A percentile compares a stretch with the other conserved stretches of the same genome.
phyloP scores from a whole-genome alignment of 2,888 invertebrate genomes.

The Drosophila nr. perissopoda region DNA sequence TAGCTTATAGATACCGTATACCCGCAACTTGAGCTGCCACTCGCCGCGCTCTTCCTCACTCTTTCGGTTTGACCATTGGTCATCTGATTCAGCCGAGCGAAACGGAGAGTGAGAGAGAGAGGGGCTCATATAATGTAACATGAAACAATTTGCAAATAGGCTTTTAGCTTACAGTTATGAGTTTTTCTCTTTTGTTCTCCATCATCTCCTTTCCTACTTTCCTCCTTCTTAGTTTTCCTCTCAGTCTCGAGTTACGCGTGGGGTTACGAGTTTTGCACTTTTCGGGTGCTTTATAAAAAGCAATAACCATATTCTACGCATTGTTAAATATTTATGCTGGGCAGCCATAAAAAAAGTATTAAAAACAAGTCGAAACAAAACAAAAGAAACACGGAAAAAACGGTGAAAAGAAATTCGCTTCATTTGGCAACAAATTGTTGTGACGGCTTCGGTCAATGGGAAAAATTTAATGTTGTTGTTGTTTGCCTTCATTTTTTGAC shows the following conservation, averaged over 20 bases:
- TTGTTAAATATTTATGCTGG: constrained; percentile 64
- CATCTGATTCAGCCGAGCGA: constrained; percentile 51
- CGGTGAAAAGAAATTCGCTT: constrained; percentile 67
- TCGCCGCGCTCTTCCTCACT: neutral
- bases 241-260: constrained; percentile 8
- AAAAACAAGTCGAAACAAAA: constrained; percentile 25
- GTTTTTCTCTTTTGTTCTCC: constrained; percentile 12
- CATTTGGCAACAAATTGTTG: constrained; percentile 77
- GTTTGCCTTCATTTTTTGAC: constrained; percentile 52
- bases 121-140: constrained; percentile 47
- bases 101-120: neutral
- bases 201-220: neutral
- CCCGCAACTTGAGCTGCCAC: constrained; percentile 6
- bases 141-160: constrained; percentile 74
- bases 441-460: constrained; percentile 62
- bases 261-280: constrained; percentile 7
- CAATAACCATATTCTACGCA: constrained; percentile 63
- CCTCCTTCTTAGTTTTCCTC: neutral
- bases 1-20: constrained; percentile 12
- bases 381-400: constrained; percentile 17
- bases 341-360: constrained; percentile 50
- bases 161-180: constrained; percentile 56
- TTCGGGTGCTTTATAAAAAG: constrained; percentile 38
- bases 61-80: constrained; percentile 22
- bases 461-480: constrained; percentile 38